Percentiles rank a stretch among this genome's conserved stretches.
Conservation (phyloP, 1,140 invertebrate genomes). For the Drosophila oshimai region DNA sequence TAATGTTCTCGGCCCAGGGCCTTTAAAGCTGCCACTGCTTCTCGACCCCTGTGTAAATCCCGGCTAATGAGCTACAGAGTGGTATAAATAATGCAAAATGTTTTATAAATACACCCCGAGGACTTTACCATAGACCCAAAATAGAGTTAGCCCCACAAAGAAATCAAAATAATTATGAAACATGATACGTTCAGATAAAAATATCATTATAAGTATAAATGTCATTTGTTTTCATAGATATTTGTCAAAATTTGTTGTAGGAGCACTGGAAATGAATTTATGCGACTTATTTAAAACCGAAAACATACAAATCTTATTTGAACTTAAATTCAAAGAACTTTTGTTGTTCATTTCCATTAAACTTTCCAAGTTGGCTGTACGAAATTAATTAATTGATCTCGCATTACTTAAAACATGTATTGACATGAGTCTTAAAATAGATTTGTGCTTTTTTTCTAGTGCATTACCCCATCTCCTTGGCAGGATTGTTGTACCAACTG, state of each 20-base stretch:
- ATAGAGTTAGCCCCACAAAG: not conserved
- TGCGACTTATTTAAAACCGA: no score
- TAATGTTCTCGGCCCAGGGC: constrained; percentile 33
- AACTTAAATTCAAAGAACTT: no score
- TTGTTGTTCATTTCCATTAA: no score
- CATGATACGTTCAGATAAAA: not conserved
- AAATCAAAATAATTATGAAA: not conserved
- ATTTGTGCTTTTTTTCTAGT: not conserved
- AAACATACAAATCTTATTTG: no score
- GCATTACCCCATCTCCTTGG: not conserved
- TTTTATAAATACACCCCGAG: constrained; percentile 48
- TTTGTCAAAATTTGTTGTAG: no score
- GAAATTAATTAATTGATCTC: no score
- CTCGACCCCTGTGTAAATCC: constrained; percentile 2
- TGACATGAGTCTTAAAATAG: no score
- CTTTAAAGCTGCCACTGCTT: constrained; percentile 6
- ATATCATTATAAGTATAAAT: no score
- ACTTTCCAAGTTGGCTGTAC: no score
- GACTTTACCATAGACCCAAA: not conserved
- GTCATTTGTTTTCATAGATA: no score
- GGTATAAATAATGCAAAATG: constrained; percentile 69
- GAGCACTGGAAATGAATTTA: no score
- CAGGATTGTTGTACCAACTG: constrained; percentile 52
- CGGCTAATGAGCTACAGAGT: constrained; percentile 50
- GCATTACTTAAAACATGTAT: no score